These are phyloP conservation scores for Magallana nippona DNA, from an alignment of 2,888 invertebrate species.

Conservation along the genomic window DNA sequence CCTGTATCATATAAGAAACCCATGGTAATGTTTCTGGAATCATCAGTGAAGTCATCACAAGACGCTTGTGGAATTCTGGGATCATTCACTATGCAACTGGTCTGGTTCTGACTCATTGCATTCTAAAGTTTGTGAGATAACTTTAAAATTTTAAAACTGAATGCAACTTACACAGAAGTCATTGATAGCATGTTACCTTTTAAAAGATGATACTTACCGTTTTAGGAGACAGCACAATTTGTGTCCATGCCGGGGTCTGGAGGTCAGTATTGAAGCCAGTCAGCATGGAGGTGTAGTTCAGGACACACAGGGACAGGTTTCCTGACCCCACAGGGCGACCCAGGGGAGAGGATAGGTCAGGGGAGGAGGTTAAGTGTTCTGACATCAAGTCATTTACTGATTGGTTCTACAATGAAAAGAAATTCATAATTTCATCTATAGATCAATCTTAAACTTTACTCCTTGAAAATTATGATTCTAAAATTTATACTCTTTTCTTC, in stretches of 20 bases:
- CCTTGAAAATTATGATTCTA: too few species aligned
- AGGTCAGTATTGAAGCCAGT: slow-evolving; percentile 34
- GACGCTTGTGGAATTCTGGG: background rate
- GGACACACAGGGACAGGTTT: background rate
- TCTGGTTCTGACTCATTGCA: background rate
- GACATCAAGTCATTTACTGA: slow-evolving; percentile 11
- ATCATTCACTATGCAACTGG: slow-evolving; percentile 35
- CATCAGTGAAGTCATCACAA: slow-evolving; percentile 34
- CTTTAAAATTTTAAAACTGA: background rate
- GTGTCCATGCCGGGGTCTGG: slow-evolving; percentile 39
- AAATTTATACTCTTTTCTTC: too few species aligned
- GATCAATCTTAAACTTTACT: background rate
- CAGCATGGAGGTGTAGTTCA: slow-evolving; percentile 21
- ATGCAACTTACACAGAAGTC: background rate
- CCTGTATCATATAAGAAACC: slow-evolving; percentile 37
- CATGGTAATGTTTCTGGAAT: slow-evolving; percentile 34
- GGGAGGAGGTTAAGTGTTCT: slow-evolving; percentile 5
- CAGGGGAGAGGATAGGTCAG: background rate
- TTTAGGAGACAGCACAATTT: background rate
- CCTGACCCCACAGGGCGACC: slow-evolving; percentile 5
- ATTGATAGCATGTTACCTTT: background rate
- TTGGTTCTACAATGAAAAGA: background rate
- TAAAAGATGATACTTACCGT: slow-evolving; percentile 17
- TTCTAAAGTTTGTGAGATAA: background rate
- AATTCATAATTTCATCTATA: background rate